These are phyloP conservation scores for Drosophila rubida DNA, from an alignment of 2,888 invertebrate species.

Conservation along the genomic window DNA sequence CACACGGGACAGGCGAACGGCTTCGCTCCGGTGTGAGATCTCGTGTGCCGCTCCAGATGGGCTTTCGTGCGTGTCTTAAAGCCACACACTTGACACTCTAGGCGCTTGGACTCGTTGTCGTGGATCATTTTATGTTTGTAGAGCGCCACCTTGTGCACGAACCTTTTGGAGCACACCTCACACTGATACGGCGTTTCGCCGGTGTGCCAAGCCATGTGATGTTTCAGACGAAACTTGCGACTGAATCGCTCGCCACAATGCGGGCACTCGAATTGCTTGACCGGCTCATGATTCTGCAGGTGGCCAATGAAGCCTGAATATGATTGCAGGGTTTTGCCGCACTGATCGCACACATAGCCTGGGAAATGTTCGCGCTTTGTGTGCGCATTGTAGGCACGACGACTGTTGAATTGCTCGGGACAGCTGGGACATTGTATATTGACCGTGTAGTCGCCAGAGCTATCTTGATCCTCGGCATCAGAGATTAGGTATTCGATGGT, in stretches of 20 bases:
- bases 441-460: slow-evolving; percentile 62
- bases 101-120: slow-evolving; percentile 74
- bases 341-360: slow-evolving; percentile 76
- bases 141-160: slow-evolving; percentile 76
- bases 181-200: slow-evolving; percentile 75
- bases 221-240: slow-evolving; percentile 68
- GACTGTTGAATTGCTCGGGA: slow-evolving; percentile 59
- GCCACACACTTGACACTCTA: slow-evolving; percentile 82
- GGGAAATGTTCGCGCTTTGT: slow-evolving; percentile 72
- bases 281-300: slow-evolving; percentile 67
- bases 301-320: slow-evolving; percentile 75
- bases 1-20: slow-evolving; percentile 72
- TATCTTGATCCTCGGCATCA: slow-evolving; percentile 63
- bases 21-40: slow-evolving; percentile 85
- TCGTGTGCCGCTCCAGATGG: slow-evolving; percentile 85
- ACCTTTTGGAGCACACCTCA: slow-evolving; percentile 70
- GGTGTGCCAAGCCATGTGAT: slow-evolving; percentile 77
- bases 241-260: slow-evolving; percentile 73
- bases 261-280: slow-evolving; percentile 74
- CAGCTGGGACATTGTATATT: slow-evolving; percentile 71
- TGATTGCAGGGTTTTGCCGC: slow-evolving; percentile 71
- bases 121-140: slow-evolving; percentile 77
- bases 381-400: slow-evolving; percentile 68
- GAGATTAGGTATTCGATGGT: slow-evolving; percentile 70
- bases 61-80: slow-evolving; percentile 85